Evolutionary conservation across 2,888 invertebrate genomes (phyloP).

Genomic region (Parasteatoda lunata): DNA sequence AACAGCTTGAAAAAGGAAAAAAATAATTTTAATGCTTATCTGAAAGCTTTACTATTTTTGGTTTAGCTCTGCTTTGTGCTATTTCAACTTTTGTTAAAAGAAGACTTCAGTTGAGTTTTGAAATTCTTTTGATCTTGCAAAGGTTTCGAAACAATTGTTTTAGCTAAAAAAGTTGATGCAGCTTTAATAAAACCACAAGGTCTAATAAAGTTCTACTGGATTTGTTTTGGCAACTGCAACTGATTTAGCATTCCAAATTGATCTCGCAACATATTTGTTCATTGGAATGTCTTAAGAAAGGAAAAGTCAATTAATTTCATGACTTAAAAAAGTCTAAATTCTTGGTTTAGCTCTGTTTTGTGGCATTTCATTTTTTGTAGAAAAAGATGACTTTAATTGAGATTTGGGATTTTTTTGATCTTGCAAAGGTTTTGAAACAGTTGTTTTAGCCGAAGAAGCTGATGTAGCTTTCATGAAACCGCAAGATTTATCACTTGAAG

Average conservation of each 20-base stretch:
- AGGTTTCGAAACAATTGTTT: slow-evolving; percentile 52
- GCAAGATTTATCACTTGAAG: slow-evolving; percentile 52
- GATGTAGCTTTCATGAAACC: slow-evolving; percentile 71
- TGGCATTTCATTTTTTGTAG: slow-evolving; percentile 6
- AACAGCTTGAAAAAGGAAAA: too few relatives aligned
- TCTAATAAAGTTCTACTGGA: not conserved
- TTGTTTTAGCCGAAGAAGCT: slow-evolving; percentile 70
- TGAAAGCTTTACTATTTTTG: not conserved
- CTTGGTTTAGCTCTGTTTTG: not conserved
- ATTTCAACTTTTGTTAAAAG: slow-evolving; percentile 11
- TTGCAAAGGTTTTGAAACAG: slow-evolving; percentile 32
- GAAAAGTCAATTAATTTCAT: too few relatives aligned
- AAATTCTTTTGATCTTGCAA: slow-evolving; percentile 11
- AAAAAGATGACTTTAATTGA: slow-evolving; percentile 13
- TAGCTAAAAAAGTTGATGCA: slow-evolving; percentile 70
- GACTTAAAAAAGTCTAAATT: too few relatives aligned
- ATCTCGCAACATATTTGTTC: slow-evolving; percentile 35
- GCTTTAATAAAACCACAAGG: slow-evolving; percentile 70
- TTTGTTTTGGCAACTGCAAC: slow-evolving; percentile 21
- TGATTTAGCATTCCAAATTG: slow-evolving; percentile 34
- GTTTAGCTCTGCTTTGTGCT: not conserved
- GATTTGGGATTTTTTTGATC: slow-evolving; percentile 7
- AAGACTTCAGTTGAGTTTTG: slow-evolving; percentile 15
- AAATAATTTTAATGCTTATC: too few relatives aligned
- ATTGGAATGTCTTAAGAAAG: not conserved